These are phyloP conservation scores for Ecdyonurus torrentis DNA, from an alignment of 2,888 invertebrate species.

Conservation along the genomic window DNA sequence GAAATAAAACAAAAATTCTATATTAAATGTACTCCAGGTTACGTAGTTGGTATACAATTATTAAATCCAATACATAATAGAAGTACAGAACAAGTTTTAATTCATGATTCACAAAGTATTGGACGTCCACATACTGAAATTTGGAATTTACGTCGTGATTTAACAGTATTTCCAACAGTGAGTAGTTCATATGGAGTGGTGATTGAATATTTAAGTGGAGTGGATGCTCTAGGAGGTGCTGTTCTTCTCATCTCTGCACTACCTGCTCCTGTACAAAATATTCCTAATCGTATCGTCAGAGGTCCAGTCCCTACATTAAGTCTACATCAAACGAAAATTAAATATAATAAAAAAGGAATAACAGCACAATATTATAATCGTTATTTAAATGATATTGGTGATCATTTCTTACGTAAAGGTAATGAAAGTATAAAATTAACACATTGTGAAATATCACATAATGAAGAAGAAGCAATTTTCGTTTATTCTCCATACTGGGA, in stretches of 20 bases:
- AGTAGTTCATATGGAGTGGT: constrained; percentile 69
- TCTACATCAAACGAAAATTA: constrained; percentile 54
- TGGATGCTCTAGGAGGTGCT: constrained; percentile 60
- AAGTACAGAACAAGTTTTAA: constrained; percentile 65
- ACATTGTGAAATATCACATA: constrained; percentile 65
- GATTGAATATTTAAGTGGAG: constrained; percentile 63
- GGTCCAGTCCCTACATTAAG: constrained; percentile 65
- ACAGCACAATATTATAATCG: constrained; percentile 69
- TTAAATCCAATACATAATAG: constrained; percentile 79
- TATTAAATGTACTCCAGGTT: constrained; percentile 54
- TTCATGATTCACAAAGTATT: constrained; percentile 57
- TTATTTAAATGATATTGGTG: constrained; percentile 68
- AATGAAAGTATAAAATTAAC: constrained; percentile 73
- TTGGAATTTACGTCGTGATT: constrained; percentile 68
- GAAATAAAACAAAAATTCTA: constrained; percentile 21
- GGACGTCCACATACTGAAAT: constrained; percentile 31
- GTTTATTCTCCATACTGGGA: constrained; percentile 77
- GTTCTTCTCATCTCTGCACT: constrained; percentile 63
- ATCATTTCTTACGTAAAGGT: constrained; percentile 69
- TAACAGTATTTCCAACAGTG: constrained; percentile 78
- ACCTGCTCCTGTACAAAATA: constrained; percentile 19
- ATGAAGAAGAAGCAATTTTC: constrained; percentile 62
- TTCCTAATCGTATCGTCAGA: constrained; percentile 39
- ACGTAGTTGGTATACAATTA: constrained; percentile 75
- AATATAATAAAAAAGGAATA: constrained; percentile 64